Evolutionary conservation across 1,140 invertebrate species (phyloP).

Genomic region (Amphibalanus amphitrite): DNA sequence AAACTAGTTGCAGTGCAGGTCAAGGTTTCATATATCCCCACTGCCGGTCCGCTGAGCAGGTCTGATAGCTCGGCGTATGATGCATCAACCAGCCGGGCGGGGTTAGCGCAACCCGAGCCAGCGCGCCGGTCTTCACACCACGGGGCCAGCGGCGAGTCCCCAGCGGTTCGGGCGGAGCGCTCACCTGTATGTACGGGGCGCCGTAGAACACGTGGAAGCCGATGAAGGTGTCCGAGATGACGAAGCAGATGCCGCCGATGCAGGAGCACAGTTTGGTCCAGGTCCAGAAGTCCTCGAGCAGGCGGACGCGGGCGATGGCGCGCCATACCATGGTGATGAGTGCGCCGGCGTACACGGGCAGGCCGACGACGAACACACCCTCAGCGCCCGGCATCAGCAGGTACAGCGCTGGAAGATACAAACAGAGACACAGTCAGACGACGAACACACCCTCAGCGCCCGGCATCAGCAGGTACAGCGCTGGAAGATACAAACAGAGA

Average conservation of each 20-base stretch:
- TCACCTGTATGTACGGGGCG: constrained; percentile 50
- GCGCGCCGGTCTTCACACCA: too few relatives aligned
- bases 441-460: constrained; percentile 35
- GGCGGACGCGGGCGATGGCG: constrained; percentile 48
- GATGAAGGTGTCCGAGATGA: constrained; percentile 58
- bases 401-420: constrained; percentile 28
- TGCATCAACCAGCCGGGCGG: too few relatives aligned
- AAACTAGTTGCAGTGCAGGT: too few relatives aligned
- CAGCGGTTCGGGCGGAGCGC: constrained; percentile 13
- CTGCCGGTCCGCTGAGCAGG: too few relatives aligned
- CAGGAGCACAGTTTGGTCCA: constrained; percentile 57
- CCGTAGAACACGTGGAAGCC: constrained; percentile 55
- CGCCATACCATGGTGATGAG: constrained; percentile 71
- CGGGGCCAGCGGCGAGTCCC: too few relatives aligned
- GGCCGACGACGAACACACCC: constrained; percentile 37
- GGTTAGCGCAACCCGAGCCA: too few relatives aligned
- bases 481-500: too few relatives aligned
- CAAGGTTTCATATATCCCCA: too few relatives aligned
- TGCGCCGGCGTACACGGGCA: constrained; percentile 52
- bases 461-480: too few relatives aligned
- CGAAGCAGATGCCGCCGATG: constrained; percentile 48
- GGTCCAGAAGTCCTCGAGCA: constrained; percentile 42
- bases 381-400: constrained; percentile 35
- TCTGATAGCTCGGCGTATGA: too few relatives aligned
- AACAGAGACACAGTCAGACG: constrained; percentile 42